Percentiles rank a stretch among this genome's conserved stretches.
These are phyloP conservation scores for Dinoponera quadriceps DNA, from an alignment of 1,140 invertebrate species.

Conservation along the genomic window DNA sequence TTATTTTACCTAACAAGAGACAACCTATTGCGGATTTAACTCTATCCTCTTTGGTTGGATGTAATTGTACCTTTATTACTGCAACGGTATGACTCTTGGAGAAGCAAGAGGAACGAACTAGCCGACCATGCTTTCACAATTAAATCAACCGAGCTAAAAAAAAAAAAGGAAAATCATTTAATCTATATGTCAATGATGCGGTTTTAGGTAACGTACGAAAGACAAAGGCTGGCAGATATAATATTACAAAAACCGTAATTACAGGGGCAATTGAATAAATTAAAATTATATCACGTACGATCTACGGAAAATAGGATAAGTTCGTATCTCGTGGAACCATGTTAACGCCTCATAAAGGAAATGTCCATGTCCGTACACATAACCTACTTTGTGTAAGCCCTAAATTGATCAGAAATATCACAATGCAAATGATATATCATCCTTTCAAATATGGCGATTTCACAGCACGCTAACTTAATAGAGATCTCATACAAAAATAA, in stretches of 20 bases:
- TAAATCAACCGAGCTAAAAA: conserved; percentile 20
- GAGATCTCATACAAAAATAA: conserved; percentile 79
- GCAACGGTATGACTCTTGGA: conserved; percentile 21
- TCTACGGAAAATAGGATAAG: conserved; percentile 11
- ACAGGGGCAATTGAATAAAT: conserved; percentile 11
- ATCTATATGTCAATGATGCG: conserved; percentile 32
- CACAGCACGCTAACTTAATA: conserved; percentile 75
- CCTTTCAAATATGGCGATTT: conserved; percentile 72
- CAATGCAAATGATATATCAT: conserved; percentile 68
- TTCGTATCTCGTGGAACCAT: conserved; percentile 20
- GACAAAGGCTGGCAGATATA: conserved; percentile 50
- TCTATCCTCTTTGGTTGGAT: conserved; percentile 67
- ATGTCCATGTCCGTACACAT: conserved; percentile 48
- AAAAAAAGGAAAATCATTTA: conserved; percentile 47
- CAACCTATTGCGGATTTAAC: conserved; percentile 36
- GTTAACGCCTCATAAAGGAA: conserved; percentile 41
- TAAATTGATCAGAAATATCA: conserved; percentile 75
- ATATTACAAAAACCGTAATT: conserved; percentile 26
- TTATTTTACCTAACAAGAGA: conserved; percentile 29
- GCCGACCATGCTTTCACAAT: conserved; percentile 3
- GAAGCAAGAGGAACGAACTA: background rate
- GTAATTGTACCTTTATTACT: conserved; percentile 58
- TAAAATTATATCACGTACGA: conserved; percentile 4
- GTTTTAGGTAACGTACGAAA: conserved; percentile 62
- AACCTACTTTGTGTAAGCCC: conserved; percentile 24